Evolutionary conservation across 2,113 vertebrate species (phyloP).

Genomic region (Prunella himalayana): DNA sequence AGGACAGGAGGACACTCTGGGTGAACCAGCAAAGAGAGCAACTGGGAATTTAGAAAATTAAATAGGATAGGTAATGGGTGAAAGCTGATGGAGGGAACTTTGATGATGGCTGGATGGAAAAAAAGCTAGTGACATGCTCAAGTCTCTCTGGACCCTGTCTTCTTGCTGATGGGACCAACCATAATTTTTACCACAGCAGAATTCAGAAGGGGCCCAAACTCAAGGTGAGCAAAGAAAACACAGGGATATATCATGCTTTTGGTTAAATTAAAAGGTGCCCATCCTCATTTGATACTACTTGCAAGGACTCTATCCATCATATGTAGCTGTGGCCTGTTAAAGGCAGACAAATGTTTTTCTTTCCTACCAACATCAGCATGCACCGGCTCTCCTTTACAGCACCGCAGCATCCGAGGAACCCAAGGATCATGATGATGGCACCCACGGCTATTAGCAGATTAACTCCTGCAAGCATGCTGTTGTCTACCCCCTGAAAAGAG

Average conservation of each 20-base stretch:
- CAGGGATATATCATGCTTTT: not conserved
- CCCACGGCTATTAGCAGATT: conserved; percentile 73
- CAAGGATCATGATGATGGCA: conserved; percentile 82
- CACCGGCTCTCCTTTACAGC: conserved; percentile 82
- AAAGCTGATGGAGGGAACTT: not conserved
- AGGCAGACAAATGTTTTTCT: not conserved
- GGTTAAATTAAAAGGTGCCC: not conserved
- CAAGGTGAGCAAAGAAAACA: not conserved
- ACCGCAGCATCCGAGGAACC: conserved; percentile 89
- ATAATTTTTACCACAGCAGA: not conserved
- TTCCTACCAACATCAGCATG: conserved; percentile 83
- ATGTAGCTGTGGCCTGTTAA: not conserved
- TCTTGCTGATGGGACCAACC: not conserved
- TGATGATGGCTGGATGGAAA: not conserved
- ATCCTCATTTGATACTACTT: not conserved
- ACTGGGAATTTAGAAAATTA: not conserved
- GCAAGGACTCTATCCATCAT: not conserved
- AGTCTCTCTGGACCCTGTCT: not conserved
- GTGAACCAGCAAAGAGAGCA: not conserved
- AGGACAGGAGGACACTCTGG: not conserved
- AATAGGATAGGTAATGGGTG: not conserved
- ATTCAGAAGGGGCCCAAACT: not conserved
- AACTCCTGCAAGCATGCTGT: not conserved
- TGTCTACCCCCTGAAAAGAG: conserved; percentile 4
- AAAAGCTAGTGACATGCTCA: not conserved